These are phyloP conservation scores for Rhinella marina DNA, from an alignment of 2,797 vertebrate species.

Conservation along the genomic window DNA sequence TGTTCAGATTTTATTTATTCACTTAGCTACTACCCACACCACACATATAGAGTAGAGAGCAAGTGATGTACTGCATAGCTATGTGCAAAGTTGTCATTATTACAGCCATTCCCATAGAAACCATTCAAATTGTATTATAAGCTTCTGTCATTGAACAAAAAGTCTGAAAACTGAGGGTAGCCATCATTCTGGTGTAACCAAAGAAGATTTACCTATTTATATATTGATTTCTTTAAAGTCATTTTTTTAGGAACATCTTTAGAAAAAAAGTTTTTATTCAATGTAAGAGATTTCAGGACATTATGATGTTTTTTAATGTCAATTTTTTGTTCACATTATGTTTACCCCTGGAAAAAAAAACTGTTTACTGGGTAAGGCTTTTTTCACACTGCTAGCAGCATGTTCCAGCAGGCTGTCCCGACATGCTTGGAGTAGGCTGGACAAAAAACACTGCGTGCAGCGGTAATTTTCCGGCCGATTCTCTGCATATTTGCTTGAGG, in stretches of 20 bases:
- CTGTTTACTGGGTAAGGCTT: too few relatives aligned
- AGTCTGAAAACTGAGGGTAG: background rate
- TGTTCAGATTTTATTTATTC: slow-evolving; percentile 1
- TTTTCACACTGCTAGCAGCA: too few relatives aligned
- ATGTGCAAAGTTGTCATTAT: background rate
- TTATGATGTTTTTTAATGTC: too few relatives aligned
- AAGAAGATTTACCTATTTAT: background rate
- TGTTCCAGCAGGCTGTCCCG: too few relatives aligned
- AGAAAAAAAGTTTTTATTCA: too few relatives aligned
- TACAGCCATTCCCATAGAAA: background rate
- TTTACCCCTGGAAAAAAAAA: too few relatives aligned
- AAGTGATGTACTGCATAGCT: background rate
- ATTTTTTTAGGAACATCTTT: background rate
- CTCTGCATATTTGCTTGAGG: too few relatives aligned
- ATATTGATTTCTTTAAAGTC: background rate
- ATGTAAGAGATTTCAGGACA: too few relatives aligned
- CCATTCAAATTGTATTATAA: background rate
- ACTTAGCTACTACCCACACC: background rate
- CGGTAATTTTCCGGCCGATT: too few relatives aligned
- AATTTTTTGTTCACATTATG: too few relatives aligned
- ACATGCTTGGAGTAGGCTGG: too few relatives aligned
- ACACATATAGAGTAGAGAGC: background rate
- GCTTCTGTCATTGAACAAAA: background rate
- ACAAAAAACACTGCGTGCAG: too few relatives aligned
- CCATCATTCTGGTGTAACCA: background rate